Evolutionary conservation across 2,888 invertebrate species (phyloP).

Genomic region (Mythimna pallens): DNA sequence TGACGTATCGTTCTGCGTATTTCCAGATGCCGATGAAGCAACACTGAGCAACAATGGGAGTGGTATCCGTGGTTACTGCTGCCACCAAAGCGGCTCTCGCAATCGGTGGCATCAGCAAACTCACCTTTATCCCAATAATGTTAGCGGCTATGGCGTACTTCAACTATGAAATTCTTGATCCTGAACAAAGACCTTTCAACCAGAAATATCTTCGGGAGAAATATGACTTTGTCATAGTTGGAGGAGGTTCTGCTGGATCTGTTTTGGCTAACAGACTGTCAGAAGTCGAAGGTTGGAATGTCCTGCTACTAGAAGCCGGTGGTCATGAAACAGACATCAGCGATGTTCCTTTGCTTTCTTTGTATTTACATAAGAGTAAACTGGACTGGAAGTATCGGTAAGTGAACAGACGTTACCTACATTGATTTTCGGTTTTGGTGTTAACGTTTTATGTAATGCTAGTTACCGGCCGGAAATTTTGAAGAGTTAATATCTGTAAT

Average conservation of each 20-base stretch:
- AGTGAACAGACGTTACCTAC: constrained; percentile 45
- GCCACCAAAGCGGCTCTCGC: constrained; percentile 94
- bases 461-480: constrained; percentile 12
- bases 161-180: constrained; percentile 96
- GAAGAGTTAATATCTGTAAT: not conserved
- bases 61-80: constrained; percentile 89
- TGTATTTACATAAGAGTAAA: constrained; percentile 97
- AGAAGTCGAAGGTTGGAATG: constrained; percentile 94
- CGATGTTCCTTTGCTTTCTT: constrained; percentile 96
- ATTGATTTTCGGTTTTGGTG: constrained; percentile 5
- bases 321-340: constrained; percentile 97
- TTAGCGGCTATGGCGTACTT: constrained; percentile 95
- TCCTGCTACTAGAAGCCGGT: constrained; percentile 95
- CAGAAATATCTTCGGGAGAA: constrained; percentile 92
- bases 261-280: constrained; percentile 95
- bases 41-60: constrained; percentile 78
- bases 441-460: constrained; percentile 4
- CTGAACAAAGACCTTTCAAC: constrained; percentile 95
- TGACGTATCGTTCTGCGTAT: constrained; percentile 19
- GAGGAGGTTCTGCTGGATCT: constrained; percentile 96
- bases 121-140: constrained; percentile 94
- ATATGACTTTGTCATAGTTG: constrained; percentile 96
- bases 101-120: constrained; percentile 93
- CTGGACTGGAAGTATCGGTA: constrained; percentile 97
- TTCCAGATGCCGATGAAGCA: constrained; percentile 72